phyloP scores from a whole-genome alignment of 2,888 invertebrate genomes.

The Oasisia sp. region DNA sequence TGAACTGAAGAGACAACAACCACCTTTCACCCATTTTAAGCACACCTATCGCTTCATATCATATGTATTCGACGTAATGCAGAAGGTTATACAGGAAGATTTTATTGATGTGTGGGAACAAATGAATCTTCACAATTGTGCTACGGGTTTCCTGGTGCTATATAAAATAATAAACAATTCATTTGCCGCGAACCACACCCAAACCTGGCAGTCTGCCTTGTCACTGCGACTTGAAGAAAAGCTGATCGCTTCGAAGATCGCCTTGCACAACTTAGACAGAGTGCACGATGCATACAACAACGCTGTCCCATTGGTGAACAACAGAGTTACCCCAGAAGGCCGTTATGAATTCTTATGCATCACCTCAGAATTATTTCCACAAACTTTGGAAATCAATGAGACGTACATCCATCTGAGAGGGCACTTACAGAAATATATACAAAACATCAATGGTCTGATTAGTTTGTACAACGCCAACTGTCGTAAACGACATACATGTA shows the following conservation, averaged over 20 bases:
- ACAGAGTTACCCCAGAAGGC: neutral
- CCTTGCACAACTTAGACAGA: neutral
- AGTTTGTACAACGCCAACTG: neutral
- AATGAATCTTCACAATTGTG: no score
- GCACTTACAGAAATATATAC: neutral
- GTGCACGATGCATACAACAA: neutral
- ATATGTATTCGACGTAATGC: no score
- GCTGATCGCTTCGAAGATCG: neutral
- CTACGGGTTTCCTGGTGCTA: neutral
- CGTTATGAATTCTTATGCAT: neutral
- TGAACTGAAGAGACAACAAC: no score
- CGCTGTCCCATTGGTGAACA: neutral
- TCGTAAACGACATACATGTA: no score
- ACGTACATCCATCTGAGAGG: neutral
- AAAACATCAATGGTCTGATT: neutral
- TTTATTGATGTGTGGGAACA: no score
- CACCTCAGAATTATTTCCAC: neutral
- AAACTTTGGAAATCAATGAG: neutral
- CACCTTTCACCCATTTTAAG: no score
- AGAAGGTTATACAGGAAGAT: no score
- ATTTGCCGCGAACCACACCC: neutral
- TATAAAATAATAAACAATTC: neutral
- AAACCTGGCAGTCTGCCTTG: neutral
- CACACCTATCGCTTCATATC: no score
- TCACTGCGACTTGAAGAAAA: neutral